These are phyloP conservation scores for Papilio aristodemus DNA, from an alignment of 1,140 invertebrate genomes.

Conservation along the genomic window DNA sequence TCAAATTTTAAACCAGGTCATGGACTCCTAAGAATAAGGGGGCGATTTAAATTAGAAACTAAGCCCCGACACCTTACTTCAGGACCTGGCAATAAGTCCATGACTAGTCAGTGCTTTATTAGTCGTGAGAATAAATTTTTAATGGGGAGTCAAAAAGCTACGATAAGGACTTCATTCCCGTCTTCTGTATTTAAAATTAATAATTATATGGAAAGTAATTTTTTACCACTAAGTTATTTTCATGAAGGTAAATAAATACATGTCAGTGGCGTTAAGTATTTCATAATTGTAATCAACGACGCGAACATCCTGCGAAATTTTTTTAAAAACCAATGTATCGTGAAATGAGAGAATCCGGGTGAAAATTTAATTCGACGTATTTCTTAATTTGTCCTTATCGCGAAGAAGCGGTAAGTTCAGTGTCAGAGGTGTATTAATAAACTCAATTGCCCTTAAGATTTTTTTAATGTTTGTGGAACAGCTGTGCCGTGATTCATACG, in stretches of 20 bases:
- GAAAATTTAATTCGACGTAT: constrained; percentile 40
- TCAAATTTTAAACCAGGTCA: not conserved
- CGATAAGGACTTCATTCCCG: no score
- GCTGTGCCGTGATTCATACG: constrained; percentile 72
- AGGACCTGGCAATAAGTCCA: no score
- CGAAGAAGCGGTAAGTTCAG: constrained; percentile 41
- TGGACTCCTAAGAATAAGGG: not conserved
- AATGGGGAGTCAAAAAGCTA: no score
- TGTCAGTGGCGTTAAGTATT: not conserved
- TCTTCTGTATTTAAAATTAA: no score
- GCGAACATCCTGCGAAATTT: constrained; percentile 16
- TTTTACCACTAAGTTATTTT: not conserved
- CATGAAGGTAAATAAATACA: constrained; percentile 32
- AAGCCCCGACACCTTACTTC: no score
- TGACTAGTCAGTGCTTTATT: no score
- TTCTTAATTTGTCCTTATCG: constrained; percentile 38
- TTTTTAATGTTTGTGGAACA: constrained; percentile 73
- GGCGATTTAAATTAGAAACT: no score
- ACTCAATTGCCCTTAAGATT: constrained; percentile 66
- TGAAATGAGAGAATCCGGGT: constrained; percentile 30
- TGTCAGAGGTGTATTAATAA: constrained; percentile 46
- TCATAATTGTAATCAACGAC: constrained; percentile 13
- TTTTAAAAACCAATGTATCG: constrained; percentile 17
- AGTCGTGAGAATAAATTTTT: no score
- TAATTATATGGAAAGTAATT: no score